Conservation (phyloP, 2,888 invertebrate species). For the Chrysomela aeneicollis region DNA sequence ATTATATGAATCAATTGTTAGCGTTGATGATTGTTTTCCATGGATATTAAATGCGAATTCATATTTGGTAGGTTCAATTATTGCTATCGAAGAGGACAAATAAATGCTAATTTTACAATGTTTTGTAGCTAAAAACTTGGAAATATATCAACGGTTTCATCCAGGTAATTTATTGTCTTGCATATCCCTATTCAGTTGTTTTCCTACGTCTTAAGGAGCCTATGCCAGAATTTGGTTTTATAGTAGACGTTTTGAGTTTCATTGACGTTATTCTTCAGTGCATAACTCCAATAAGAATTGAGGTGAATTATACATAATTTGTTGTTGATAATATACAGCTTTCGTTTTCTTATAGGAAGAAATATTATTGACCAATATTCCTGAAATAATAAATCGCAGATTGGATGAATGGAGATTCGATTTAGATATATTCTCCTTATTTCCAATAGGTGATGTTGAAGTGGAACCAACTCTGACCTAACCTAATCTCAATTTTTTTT, state of each 20-base stretch:
- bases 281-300: conserved; percentile 13
- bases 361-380: conserved; percentile 56
- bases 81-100: background rate
- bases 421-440: conserved; percentile 58
- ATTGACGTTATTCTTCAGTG: conserved; percentile 62
- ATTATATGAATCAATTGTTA: background rate
- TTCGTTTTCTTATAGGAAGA: conserved; percentile 51
- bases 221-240: conserved; percentile 59
- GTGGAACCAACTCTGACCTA: too few relatives aligned
- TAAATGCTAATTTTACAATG: background rate
- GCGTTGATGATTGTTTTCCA: conserved; percentile 53
- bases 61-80: conserved; percentile 47
- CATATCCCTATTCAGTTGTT: conserved; percentile 65
- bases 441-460: conserved; percentile 31
- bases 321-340: too few relatives aligned
- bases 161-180: conserved; percentile 61
- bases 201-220: conserved; percentile 59
- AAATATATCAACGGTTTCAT: conserved; percentile 61
- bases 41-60: conserved; percentile 64
- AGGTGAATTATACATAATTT: background rate
- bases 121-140: conserved; percentile 61
- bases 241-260: conserved; percentile 60
- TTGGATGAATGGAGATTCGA: conserved; percentile 64
- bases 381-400: conserved; percentile 60
- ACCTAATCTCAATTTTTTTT: conserved; percentile 11